Conservation (phyloP, 2,797 vertebrate genomes). For the Aphelocoma californica region DNA sequence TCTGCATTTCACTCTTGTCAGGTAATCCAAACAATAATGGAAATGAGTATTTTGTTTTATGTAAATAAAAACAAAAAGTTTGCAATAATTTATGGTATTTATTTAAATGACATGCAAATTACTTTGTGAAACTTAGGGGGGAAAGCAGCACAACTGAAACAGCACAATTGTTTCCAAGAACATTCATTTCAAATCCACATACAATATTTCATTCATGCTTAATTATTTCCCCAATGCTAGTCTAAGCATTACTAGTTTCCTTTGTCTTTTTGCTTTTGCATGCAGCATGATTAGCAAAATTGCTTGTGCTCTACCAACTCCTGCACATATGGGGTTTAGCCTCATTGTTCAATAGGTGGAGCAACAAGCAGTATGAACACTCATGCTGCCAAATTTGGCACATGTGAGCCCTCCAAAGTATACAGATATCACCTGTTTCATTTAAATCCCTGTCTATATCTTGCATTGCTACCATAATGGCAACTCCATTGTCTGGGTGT, state of each 20-base stretch:
- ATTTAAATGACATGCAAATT: constrained; percentile 67
- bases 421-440: constrained; percentile 3
- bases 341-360: constrained; percentile 64
- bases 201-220: constrained; percentile 51
- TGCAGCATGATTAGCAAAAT: constrained; percentile 42
- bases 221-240: constrained; percentile 63
- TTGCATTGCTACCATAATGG: constrained; percentile 18
- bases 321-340: constrained; percentile 49
- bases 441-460: constrained; percentile 43
- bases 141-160: constrained; percentile 37
- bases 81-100: constrained; percentile 43
- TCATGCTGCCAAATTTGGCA: constrained; percentile 33
- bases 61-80: constrained; percentile 58
- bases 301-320: constrained; percentile 13
- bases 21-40: constrained; percentile 31
- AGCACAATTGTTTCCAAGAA: constrained; percentile 49
- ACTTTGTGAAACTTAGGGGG: constrained; percentile 37
- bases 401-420: constrained; percentile 35
- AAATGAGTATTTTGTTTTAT: constrained; percentile 43
- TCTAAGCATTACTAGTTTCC: constrained; percentile 40
- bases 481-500: constrained; percentile 48
- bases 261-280: constrained; percentile 68
- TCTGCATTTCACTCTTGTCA: not conserved
- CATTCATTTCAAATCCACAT: constrained; percentile 56
- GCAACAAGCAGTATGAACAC: constrained; percentile 8